Evolutionary conservation across 2,113 vertebrate species (phyloP).

Genomic region (Pluvianellus socialis): DNA sequence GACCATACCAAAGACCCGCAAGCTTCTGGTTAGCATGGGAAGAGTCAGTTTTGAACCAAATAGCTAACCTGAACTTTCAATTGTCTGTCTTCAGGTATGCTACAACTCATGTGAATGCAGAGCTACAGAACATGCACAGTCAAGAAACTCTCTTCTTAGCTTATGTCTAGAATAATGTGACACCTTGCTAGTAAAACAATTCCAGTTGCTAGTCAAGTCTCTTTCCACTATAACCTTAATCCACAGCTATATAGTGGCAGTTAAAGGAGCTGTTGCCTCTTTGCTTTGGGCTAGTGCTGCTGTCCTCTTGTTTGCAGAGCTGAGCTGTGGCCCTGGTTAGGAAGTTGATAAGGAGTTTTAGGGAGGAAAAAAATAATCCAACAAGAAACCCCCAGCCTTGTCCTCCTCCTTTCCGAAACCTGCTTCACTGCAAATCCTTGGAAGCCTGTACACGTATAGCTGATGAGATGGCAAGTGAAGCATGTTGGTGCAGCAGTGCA

Average conservation of each 20-base stretch:
- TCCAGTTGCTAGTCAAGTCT: background rate
- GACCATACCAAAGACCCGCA: background rate
- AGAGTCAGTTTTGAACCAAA: background rate
- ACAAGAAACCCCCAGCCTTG: background rate
- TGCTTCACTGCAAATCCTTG: background rate
- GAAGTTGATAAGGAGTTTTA: background rate
- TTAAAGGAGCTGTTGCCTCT: background rate
- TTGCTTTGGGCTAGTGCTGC: background rate
- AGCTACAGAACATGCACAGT: background rate
- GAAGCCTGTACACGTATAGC: background rate
- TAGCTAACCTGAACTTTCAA: background rate
- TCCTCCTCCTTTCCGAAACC: background rate
- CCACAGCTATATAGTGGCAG: background rate
- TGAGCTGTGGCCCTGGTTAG: background rate
- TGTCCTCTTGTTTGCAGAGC: background rate
- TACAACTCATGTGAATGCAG: rapidly evolving
- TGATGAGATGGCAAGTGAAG: background rate
- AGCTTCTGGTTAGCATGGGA: background rate
- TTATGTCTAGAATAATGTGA: background rate
- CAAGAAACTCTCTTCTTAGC: background rate
- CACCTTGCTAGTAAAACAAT: background rate
- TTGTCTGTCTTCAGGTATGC: background rate
- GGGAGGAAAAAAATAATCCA: background rate
- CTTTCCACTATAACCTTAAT: background rate
- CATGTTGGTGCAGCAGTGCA: background rate